phyloP scores from a whole-genome alignment of 2,113 vertebrate genomes.

The Riparia riparia region DNA sequence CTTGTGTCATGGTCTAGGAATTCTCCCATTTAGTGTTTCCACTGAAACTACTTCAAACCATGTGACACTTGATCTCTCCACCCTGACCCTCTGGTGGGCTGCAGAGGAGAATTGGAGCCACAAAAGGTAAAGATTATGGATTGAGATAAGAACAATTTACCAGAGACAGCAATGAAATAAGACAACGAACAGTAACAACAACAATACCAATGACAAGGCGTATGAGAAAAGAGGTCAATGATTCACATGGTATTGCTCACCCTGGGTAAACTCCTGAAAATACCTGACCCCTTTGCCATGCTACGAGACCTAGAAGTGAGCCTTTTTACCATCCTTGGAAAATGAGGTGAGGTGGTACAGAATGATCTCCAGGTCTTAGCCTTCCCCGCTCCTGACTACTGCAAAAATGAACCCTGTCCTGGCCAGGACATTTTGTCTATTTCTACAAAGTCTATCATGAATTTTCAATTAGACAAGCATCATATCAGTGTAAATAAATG shows the following conservation, averaged over 20 bases:
- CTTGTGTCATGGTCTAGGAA: background rate
- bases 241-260: background rate
- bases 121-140: background rate
- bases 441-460: background rate
- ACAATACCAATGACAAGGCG: accelerated
- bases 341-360: background rate
- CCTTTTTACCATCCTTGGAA: background rate
- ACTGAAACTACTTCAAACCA: background rate
- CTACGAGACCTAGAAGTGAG: background rate
- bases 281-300: background rate
- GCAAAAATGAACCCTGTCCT: background rate
- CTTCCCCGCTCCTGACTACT: background rate
- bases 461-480: background rate
- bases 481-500: background rate
- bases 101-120: background rate
- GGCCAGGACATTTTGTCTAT: background rate
- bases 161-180: background rate
- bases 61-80: accelerated
- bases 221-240: background rate
- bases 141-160: background rate
- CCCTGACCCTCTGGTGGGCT: background rate
- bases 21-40: background rate
- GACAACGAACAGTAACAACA: background rate
- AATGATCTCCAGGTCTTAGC: background rate
- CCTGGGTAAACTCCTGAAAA: background rate